Conservation (phyloP, 53 echinoderm and acorn worm genomes). For the Echinometra lucunter region DNA sequence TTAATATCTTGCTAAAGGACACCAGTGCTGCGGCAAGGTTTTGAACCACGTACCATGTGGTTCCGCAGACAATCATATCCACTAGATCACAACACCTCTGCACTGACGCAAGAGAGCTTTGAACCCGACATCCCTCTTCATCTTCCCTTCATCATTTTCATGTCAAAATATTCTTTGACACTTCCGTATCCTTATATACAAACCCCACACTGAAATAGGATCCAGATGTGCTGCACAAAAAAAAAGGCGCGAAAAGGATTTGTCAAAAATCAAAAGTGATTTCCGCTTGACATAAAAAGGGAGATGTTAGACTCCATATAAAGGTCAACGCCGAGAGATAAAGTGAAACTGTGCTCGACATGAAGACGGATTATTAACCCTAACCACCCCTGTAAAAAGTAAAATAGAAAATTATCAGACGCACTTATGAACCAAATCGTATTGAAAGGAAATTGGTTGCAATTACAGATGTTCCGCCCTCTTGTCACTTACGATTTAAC, state of each 20-base stretch:
- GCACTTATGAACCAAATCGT: neutral
- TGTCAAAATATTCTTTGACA: neutral
- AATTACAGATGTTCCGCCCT: conserved; percentile 37
- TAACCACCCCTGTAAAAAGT: neutral
- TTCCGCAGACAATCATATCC: no score
- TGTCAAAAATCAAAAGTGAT: conserved; percentile 18
- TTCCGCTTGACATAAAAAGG: conserved; percentile 3
- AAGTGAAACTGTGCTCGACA: neutral
- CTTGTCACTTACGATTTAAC: conserved; percentile 31
- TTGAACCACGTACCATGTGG: no score
- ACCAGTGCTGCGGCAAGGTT: no score
- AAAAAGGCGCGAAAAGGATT: conserved; percentile 21
- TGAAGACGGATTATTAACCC: neutral
- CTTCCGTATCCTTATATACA: neutral
- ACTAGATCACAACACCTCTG: neutral
- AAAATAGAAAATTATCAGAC: neutral
- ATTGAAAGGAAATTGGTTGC: conserved; percentile 25
- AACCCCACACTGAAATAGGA: neutral
- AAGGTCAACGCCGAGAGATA: neutral
- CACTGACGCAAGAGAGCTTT: no score
- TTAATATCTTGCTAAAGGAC: no score
- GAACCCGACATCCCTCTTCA: neutral
- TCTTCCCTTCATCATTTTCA: neutral
- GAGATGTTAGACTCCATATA: neutral
- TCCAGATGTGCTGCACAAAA: neutral